phyloP scores from a whole-genome alignment of 1,140 invertebrate genomes.

The Orius insidiosus region DNA sequence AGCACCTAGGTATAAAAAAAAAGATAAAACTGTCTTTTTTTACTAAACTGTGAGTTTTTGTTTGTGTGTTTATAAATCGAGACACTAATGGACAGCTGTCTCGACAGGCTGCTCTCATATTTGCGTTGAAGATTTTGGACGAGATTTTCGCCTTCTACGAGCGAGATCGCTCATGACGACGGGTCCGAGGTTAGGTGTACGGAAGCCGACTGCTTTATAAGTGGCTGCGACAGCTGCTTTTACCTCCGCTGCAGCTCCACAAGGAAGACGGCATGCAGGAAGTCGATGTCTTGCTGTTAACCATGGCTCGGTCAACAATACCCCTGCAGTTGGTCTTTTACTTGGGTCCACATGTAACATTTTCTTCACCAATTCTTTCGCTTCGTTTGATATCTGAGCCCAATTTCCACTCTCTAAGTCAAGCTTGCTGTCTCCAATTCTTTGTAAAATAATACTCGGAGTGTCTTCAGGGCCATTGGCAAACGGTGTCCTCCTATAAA shows the following conservation, averaged over 20 bases:
- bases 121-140: conserved; percentile 22
- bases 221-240: conserved; percentile 39
- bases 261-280: conserved; percentile 30
- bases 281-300: conserved; percentile 39
- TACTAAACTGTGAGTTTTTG: too few species aligned
- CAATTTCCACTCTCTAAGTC: conserved; percentile 57
- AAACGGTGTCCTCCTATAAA: conserved; percentile 71
- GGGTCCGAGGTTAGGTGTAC: conserved; percentile 60
- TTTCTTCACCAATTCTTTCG: conserved; percentile 72
- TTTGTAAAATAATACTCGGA: conserved; percentile 73
- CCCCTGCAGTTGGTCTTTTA: conserved; percentile 61
- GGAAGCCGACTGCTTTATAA: conserved; percentile 59
- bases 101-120: conserved; percentile 7
- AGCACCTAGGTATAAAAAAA: conserved; percentile 17
- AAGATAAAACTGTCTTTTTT: too few species aligned
- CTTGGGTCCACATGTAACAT: conserved; percentile 91
- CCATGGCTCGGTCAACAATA: conserved; percentile 80
- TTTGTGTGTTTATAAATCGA: too few species aligned
- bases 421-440: conserved; percentile 81
- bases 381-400: conserved; percentile 57
- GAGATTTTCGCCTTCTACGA: conserved; percentile 37
- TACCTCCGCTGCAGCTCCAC: not conserved
- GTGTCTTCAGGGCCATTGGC: conserved; percentile 80
- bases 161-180: conserved; percentile 74
- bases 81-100: conserved; percentile 5